Evolutionary conservation across 2,888 invertebrate genomes (phyloP).

Genomic region (Tillus elongatus): DNA sequence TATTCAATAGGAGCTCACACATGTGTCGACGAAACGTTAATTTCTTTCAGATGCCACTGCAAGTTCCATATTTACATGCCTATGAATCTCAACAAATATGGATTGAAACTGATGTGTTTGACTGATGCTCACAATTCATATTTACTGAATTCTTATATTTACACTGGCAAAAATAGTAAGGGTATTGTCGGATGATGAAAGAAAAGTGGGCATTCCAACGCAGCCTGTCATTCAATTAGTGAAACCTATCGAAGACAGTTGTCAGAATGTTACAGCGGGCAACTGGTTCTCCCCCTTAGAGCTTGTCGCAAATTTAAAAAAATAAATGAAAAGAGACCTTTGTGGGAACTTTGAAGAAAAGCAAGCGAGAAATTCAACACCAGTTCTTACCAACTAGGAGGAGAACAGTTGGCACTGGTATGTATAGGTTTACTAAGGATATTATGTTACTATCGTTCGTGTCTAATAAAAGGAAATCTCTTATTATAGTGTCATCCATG

Average conservation of each 20-base stretch:
- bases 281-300: constrained; percentile 2
- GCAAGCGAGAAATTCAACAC: too few species aligned
- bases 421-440: too few species aligned
- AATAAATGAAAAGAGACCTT: background rate
- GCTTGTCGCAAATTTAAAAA: background rate
- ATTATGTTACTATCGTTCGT: too few species aligned
- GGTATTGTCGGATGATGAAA: constrained; percentile 1
- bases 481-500: too few species aligned
- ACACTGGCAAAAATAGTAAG: constrained; percentile 1
- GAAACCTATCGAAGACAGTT: background rate
- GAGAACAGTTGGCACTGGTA: too few species aligned
- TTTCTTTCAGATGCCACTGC: background rate
- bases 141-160: background rate
- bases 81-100: background rate
- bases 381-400: too few species aligned
- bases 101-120: background rate
- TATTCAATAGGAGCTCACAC: background rate
- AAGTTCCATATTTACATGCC: background rate
- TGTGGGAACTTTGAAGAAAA: background rate
- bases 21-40: background rate
- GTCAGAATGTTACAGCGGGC: background rate
- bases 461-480: too few species aligned
- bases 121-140: background rate
- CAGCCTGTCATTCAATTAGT: background rate
- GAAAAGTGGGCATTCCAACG: background rate